Evolutionary conservation across 2,888 invertebrate genomes (phyloP), one percentile per base, ranked within the genome.

Genomic region (Salpingus planirostris): DNA sequence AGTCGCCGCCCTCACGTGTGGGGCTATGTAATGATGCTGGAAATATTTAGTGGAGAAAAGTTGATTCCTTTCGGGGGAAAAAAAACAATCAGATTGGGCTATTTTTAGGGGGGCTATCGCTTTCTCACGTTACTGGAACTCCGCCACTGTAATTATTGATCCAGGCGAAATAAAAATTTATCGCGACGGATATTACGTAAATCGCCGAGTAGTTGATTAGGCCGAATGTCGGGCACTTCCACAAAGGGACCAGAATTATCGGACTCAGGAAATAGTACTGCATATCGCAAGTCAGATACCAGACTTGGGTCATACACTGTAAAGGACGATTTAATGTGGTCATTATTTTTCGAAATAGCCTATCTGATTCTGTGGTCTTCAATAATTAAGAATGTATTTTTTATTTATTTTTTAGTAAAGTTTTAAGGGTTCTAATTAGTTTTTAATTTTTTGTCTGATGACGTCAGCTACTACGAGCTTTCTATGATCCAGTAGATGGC

Each of bases 201-300:
- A 59, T 29, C 1, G 49, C 5, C 3, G 43, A 28, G 3, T 60
- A 39, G 29, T 58, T 51, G 2, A 49, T 21, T 31, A 57, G 52
- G 11, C 66, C 65, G 10, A 63, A 27, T 39, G 50, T 57, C 3
- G 61, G 62, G 47, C 55, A 60, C 35, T 56, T 60, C 42, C 55
- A 52, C 2, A 68, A 42, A 2, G 67, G 64, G 21, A 62, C 55
- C 8, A 68, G 44, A 4, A 69, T 47, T 2, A 68, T 26, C 2
- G 68, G 68, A 1, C 68, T 64, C 14, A 65, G 13, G 11, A 32
- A 32, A 41, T 63, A 68, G 28, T 65, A 56, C 40, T 67, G 64
- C 61, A 66, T 67, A 30, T 69, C 68, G 22, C 67, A 65, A 2
- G 61, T 59, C 13, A 68, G 47, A 44, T 67, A 68, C 68, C 69